Evolutionary conservation across 2,888 invertebrate genomes (phyloP).

Genomic region (Chymomyza amoena): DNA sequence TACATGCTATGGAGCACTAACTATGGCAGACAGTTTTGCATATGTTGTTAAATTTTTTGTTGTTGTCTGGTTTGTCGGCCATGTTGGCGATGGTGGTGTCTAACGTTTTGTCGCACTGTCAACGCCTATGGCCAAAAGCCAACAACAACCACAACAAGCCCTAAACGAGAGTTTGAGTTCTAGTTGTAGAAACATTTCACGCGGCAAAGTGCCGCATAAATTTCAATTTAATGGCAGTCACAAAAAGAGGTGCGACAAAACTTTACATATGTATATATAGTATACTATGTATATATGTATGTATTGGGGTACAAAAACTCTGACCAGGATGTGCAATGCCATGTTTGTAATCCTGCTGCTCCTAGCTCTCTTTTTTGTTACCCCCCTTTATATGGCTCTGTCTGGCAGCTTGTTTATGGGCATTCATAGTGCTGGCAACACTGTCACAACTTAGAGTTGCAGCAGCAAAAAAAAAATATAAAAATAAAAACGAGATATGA

Average conservation of each 20-base stretch:
- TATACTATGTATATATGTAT: no score
- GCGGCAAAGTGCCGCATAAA: constrained; percentile 71
- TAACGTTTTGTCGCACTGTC: constrained; percentile 70
- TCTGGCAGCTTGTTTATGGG: not conserved
- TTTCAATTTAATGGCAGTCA: constrained; percentile 67
- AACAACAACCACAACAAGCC: constrained; percentile 11
- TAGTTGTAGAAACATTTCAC: constrained; percentile 72
- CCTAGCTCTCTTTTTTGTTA: not conserved
- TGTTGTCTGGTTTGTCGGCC: not conserved
- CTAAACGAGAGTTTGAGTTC: constrained; percentile 41
- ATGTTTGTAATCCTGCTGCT: not conserved
- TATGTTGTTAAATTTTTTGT: constrained; percentile 51
- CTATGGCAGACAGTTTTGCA: constrained; percentile 62
- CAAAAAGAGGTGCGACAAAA: constrained; percentile 66
- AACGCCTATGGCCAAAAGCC: constrained; percentile 48
- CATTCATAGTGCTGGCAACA: not conserved
- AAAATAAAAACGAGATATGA: not conserved
- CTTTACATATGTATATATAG: not conserved
- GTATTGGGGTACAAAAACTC: not conserved
- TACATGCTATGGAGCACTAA: constrained; percentile 54
- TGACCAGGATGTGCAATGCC: not conserved
- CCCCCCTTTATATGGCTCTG: not conserved
- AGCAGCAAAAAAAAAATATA: not conserved
- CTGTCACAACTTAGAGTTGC: not conserved
- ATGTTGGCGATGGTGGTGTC: constrained; percentile 45